phyloP scores from a whole-genome alignment of 2,888 invertebrate species.

The Netelia inedita region DNA sequence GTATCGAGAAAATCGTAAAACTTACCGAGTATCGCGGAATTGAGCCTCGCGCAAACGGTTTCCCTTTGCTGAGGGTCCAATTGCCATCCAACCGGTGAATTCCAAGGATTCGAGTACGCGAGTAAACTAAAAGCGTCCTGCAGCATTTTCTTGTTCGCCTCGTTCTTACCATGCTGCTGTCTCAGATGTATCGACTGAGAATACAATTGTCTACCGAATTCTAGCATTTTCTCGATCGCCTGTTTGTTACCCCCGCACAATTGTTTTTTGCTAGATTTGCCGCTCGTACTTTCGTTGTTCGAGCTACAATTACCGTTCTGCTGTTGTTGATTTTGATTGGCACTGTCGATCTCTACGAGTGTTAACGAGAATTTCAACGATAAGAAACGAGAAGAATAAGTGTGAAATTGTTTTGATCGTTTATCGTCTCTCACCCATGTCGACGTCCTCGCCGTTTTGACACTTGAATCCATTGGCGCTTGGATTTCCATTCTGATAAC shows the following conservation, averaged over 20 bases:
- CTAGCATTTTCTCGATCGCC: slow-evolving; percentile 96
- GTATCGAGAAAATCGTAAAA: too few relatives aligned
- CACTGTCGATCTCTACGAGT: slow-evolving; percentile 86
- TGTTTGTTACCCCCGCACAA: slow-evolving; percentile 90
- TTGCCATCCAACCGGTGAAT: slow-evolving; percentile 98
- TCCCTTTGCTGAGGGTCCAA: slow-evolving; percentile 97
- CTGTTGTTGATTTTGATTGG: slow-evolving; percentile 78
- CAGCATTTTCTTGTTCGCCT: slow-evolving; percentile 95
- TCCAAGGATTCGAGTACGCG: slow-evolving; percentile 99
- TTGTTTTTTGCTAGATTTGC: slow-evolving; percentile 84
- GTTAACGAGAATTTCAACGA: slow-evolving; percentile 60
- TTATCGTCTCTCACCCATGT: slow-evolving; percentile 89
- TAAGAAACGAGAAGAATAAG: too few relatives aligned
- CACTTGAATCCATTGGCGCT: slow-evolving; percentile 85
- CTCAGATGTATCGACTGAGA: slow-evolving; percentile 95
- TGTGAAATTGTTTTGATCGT: too few relatives aligned
- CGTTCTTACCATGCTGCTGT: slow-evolving; percentile 93
- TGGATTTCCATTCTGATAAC: slow-evolving; percentile 88
- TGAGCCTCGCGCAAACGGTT: slow-evolving; percentile 97
- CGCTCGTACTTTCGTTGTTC: slow-evolving; percentile 69
- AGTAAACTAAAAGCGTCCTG: slow-evolving; percentile 99
- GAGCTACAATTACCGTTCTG: slow-evolving; percentile 75
- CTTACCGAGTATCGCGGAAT: slow-evolving; percentile 98
- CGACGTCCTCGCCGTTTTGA: slow-evolving; percentile 90
- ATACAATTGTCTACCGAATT: slow-evolving; percentile 97